These are phyloP conservation scores for Ovibos moschatus DNA, from an alignment of 2,113 vertebrate species.

Conservation along the genomic window DNA sequence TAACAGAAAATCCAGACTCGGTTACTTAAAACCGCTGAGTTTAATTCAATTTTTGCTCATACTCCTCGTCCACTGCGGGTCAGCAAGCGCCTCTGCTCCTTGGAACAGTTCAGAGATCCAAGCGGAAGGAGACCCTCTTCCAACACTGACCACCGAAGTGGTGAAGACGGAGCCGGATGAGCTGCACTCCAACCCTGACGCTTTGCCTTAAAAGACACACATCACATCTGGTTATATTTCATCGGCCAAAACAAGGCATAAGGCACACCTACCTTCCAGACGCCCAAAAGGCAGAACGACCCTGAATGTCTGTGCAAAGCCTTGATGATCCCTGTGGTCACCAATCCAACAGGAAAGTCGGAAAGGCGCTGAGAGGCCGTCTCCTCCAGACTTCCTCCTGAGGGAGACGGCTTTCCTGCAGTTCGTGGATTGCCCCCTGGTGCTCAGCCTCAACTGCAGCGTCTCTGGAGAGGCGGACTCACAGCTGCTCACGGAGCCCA, in stretches of 20 bases:
- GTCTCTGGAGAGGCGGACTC: not conserved
- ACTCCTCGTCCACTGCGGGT: accelerated
- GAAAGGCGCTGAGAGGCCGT: not conserved
- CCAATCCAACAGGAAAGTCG: not conserved
- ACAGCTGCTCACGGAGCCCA: not conserved
- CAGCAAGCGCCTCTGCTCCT: not conserved
- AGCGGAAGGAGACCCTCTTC: not conserved
- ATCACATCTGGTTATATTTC: not conserved
- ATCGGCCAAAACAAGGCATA: not conserved
- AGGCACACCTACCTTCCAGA: not conserved
- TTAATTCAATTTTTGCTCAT: not conserved
- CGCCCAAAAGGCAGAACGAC: not conserved
- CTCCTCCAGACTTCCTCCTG: not conserved
- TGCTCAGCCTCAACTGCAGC: not conserved
- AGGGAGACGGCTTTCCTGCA: not conserved
- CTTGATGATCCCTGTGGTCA: accelerated
- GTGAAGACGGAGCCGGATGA: accelerated
- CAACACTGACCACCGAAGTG: not conserved
- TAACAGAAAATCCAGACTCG: not conserved
- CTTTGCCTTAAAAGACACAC: not conserved
- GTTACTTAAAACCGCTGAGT: not conserved
- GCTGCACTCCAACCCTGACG: accelerated
- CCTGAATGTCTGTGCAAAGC: not conserved
- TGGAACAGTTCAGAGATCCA: not conserved
- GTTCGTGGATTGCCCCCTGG: accelerated